Evolutionary conservation across 2,888 invertebrate species (phyloP).

Genomic region (Eulithis testata): DNA sequence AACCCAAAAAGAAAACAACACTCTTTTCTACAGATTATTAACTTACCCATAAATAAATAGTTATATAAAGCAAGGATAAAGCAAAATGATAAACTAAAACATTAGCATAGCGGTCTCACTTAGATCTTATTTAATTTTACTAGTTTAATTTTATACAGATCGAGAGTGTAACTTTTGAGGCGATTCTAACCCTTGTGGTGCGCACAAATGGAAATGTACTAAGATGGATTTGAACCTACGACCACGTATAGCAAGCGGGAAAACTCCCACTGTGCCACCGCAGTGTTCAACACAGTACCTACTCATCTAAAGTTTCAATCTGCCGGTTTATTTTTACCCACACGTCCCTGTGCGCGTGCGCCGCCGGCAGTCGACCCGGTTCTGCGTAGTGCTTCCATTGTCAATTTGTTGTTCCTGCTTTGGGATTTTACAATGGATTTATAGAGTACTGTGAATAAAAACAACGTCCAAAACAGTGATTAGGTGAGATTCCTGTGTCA

Average conservation of each 20-base stretch:
- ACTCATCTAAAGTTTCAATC: constrained; percentile 45
- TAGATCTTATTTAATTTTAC: too few relatives aligned
- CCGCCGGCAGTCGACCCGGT: constrained; percentile 45
- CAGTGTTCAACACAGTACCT: background rate
- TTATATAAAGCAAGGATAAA: too few relatives aligned
- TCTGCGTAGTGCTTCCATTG: constrained; percentile 34
- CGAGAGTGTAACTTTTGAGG: too few relatives aligned
- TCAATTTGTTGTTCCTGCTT: constrained; percentile 8
- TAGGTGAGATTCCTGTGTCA: background rate
- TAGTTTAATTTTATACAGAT: too few relatives aligned
- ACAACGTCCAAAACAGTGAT: background rate
- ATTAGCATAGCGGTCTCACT: too few relatives aligned
- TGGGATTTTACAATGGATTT: constrained; percentile 9
- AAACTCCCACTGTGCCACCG: constrained; percentile 8
- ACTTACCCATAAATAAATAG: too few relatives aligned
- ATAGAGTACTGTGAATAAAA: constrained; percentile 10
- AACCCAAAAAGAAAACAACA: too few relatives aligned
- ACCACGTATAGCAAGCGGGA: background rate
- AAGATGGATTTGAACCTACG: background rate
- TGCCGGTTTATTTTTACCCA: constrained; percentile 55
- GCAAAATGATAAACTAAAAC: too few relatives aligned
- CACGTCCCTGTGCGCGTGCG: constrained; percentile 43
- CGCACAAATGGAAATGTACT: too few relatives aligned
- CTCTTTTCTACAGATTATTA: too few relatives aligned
- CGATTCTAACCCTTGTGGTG: too few relatives aligned